Percentiles rank a stretch among this genome's conserved stretches.
phyloP scores from a whole-genome alignment of 2,888 invertebrate genomes.

The Dysmachus trigonus region DNA sequence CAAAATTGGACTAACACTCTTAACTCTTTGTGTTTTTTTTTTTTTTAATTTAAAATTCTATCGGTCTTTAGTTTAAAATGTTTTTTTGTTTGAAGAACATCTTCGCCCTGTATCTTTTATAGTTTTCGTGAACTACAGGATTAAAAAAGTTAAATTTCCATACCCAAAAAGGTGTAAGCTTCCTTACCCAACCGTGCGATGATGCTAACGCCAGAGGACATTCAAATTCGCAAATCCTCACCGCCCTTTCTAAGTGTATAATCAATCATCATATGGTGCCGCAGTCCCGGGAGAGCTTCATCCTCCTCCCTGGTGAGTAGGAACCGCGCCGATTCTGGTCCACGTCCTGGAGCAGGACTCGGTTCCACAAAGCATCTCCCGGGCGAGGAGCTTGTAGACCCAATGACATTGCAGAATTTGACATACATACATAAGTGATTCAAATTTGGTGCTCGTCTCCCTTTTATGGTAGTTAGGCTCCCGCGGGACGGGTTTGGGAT shows the following conservation, averaged over 20 bases:
- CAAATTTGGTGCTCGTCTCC: conserved; percentile 20
- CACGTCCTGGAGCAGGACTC: neutral
- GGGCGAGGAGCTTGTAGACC: neutral
- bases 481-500: neutral
- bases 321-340: too few relatives aligned
- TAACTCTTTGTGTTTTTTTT: too few relatives aligned
- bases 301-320: neutral
- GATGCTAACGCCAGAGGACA: conserved; percentile 2
- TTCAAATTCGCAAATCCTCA: conserved; percentile 28
- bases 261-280: conserved; percentile 34
- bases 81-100: too few relatives aligned
- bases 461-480: conserved; percentile 18
- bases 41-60: too few relatives aligned
- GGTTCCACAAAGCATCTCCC: neutral
- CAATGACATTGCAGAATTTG: conserved; percentile 40
- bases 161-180: too few relatives aligned
- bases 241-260: conserved; percentile 4
- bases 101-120: too few relatives aligned
- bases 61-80: too few relatives aligned
- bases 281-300: neutral
- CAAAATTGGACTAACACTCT: too few relatives aligned
- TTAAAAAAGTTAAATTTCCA: too few relatives aligned
- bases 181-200: neutral
- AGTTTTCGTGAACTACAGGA: too few relatives aligned
- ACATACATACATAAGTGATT: conserved; percentile 36